Evolutionary conservation across 2,113 vertebrate species (phyloP).

Genomic region (Hypomesus transpacificus): DNA sequence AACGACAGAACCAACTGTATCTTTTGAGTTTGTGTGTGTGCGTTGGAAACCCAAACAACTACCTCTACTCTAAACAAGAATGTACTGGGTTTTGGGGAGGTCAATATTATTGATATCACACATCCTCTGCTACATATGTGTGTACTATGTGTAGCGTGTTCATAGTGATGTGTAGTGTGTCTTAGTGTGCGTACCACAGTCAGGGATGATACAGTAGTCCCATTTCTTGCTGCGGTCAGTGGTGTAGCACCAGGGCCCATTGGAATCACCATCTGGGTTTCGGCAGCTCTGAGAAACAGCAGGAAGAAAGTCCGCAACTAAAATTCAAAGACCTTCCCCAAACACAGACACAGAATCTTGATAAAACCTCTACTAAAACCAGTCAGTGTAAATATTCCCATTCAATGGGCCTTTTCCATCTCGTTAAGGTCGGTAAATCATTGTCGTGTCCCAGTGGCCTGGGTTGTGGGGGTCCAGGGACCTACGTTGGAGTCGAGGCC

Average conservation of each 20-base stretch:
- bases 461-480: background rate
- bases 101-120: too few species aligned
- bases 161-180: background rate
- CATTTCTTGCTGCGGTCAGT: constrained; percentile 77
- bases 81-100: too few species aligned
- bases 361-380: background rate
- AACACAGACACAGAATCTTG: background rate
- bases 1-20: background rate
- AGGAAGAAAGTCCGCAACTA: background rate
- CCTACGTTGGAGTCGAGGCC: constrained; percentile 86
- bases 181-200: constrained; percentile 76
- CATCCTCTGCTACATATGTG: background rate
- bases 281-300: constrained; percentile 80
- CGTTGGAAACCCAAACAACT: background rate
- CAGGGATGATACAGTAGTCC: constrained; percentile 88
- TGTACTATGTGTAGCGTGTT: background rate
- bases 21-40: background rate
- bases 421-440: too few species aligned
- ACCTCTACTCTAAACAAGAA: too few species aligned
- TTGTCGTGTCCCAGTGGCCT: too few species aligned
- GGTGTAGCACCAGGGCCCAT: constrained; percentile 96
- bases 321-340: background rate
- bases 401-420: too few species aligned
- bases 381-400: too few species aligned
- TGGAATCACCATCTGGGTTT: constrained; percentile 87